These are phyloP conservation scores for Calephelis virginiensis DNA, from an alignment of 1,140 invertebrate species.

Conservation along the genomic window DNA sequence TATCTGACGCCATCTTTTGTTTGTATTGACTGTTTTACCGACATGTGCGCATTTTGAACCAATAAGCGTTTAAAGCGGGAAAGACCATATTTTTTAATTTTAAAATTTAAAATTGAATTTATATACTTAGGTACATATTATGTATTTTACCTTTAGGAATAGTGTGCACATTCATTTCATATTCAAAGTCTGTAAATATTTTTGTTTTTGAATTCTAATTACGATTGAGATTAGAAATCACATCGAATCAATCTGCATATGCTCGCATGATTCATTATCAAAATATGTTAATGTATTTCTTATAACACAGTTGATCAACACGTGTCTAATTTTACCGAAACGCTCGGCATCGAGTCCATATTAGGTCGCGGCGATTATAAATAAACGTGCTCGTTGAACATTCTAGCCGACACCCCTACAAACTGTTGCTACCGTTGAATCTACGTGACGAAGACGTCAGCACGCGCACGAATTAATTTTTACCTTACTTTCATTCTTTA, in stretches of 20 bases:
- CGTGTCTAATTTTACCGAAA: slow-evolving; percentile 67
- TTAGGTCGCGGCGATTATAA: slow-evolving; percentile 66
- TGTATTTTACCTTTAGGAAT: background rate
- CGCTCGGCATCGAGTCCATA: slow-evolving; percentile 70
- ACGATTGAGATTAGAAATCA: no score
- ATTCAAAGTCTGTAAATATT: no score
- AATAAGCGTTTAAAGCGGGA: slow-evolving; percentile 35
- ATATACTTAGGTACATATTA: background rate
- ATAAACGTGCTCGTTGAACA: slow-evolving; percentile 41
- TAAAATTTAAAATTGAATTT: background rate
- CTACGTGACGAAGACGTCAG: background rate
- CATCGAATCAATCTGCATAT: no score
- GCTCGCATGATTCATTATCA: background rate
- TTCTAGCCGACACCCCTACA: slow-evolving; percentile 14
- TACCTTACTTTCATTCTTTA: background rate
- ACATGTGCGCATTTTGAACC: slow-evolving; percentile 37
- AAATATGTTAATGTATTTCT: slow-evolving; percentile 11
- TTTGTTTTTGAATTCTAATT: no score
- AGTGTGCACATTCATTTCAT: background rate
- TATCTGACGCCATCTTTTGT: slow-evolving; percentile 52
- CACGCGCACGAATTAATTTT: background rate
- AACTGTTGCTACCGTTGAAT: background rate
- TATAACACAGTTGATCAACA: slow-evolving; percentile 27
- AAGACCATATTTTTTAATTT: slow-evolving; percentile 12
- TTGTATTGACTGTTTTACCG: slow-evolving; percentile 62